These are phyloP conservation scores for Liasis olivaceus DNA, from an alignment of 2,797 vertebrate species.

Conservation along the genomic window DNA sequence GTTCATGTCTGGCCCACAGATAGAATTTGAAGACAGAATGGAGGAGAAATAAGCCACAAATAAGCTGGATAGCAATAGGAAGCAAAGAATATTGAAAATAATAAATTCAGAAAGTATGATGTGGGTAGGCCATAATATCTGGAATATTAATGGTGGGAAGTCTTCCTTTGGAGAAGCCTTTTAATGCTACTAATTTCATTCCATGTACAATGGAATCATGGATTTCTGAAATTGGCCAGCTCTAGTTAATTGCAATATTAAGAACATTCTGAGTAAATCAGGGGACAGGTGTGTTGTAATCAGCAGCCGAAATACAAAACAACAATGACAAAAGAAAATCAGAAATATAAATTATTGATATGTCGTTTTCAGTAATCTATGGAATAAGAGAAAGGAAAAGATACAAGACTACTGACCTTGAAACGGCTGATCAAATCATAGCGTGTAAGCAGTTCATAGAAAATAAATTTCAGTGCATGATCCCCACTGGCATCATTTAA, in stretches of 20 bases:
- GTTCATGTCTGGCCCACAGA: neutral
- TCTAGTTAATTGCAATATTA: neutral
- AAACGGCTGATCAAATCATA: conserved; percentile 94
- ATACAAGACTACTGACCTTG: conserved; percentile 81
- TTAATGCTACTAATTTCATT: neutral
- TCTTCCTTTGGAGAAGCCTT: neutral
- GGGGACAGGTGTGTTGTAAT: neutral
- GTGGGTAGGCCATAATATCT: neutral
- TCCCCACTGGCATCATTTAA: conserved; percentile 92
- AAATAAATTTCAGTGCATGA: conserved; percentile 94
- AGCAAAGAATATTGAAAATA: neutral
- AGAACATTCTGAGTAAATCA: neutral
- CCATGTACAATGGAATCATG: neutral
- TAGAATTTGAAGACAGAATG: neutral
- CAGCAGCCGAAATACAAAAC: conserved; percentile 7
- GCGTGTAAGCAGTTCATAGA: conserved; percentile 94
- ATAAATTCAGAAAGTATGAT: neutral
- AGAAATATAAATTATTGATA: neutral
- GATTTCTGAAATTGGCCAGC: neutral
- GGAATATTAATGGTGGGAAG: neutral
- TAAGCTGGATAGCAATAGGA: neutral
- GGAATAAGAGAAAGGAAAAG: neutral
- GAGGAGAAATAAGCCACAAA: neutral
- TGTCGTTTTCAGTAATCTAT: neutral
- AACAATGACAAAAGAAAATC: neutral